phyloP scores from a whole-genome alignment of 2,113 vertebrate species.

The Plecturocebus donacophilus region DNA sequence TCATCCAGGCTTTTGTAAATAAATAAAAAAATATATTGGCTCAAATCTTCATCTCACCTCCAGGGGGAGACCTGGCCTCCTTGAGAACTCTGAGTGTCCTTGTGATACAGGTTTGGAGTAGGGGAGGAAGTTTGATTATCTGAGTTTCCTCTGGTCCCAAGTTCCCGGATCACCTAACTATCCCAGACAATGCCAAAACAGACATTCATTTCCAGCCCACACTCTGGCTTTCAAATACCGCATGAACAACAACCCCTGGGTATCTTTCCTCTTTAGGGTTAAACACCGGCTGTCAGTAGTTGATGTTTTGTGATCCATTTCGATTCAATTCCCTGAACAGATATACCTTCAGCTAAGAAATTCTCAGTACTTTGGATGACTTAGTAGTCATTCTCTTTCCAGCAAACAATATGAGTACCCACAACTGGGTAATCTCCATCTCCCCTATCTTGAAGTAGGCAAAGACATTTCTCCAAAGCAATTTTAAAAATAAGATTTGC shows the following conservation, averaged over 20 bases:
- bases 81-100: neutral
- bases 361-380: neutral
- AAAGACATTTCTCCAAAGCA: neutral
- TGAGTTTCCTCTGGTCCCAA: neutral
- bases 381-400: neutral
- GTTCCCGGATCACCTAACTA: neutral
- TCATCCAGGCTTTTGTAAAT: neutral
- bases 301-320: neutral
- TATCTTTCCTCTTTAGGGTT: neutral
- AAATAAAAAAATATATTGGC: neutral
- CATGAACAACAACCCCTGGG: neutral
- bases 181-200: neutral
- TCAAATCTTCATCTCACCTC: neutral
- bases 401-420: neutral
- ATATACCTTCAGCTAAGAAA: neutral
- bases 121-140: neutral
- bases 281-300: neutral
- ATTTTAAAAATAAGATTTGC: neutral
- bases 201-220: neutral
- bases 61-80: neutral
- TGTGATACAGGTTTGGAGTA: neutral
- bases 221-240: neutral
- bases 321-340: neutral
- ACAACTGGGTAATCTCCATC: neutral
- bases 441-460: neutral